Evolutionary conservation across 2,113 vertebrate genomes (phyloP), one percentile per base, ranked within the genome.

Genomic region (Scartelaos histophorus): DNA sequence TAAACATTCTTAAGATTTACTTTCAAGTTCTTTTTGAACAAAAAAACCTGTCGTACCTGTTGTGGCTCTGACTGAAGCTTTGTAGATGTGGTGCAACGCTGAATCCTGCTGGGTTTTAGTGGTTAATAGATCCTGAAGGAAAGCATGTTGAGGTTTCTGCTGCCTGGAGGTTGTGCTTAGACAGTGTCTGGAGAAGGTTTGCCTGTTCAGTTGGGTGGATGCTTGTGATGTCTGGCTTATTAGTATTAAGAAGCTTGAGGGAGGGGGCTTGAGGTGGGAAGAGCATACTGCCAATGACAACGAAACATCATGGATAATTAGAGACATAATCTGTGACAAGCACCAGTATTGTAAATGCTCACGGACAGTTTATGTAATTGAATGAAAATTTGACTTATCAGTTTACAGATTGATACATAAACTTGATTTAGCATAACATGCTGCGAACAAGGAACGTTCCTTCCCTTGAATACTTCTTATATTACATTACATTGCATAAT

Each of bases 401-500:
- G 56, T 58, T 25, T 34, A 34, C 24, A 61, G 34, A 61, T 17
- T 61, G 56, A 29, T 61, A 61, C 58, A 5, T 51, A 51, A 51
- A 17, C 29, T 60, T 25, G 10, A 13, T 60, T 29, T 15, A 29
- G 49, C 5, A 24, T 75, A 67, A 80, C 53, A 80, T 56, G 56
- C 58, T 74, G 70, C 70, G 64, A 86, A 87, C 80, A 78, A 86
- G 76, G 54, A 38, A 67, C 54, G 81, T 68, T 78, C 76, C 49
- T 19, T 71, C 74, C 77, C 51, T 83, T 43, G 43, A 78, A 53
- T 70, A 54, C 72, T 72, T 73, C 82, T 89, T 84, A 80, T 66
- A 75, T 88, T 86, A 87, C 85, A 43, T 62, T 75, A 35, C 67
- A 74, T 90, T 83, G 80, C 49, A 77, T 90, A 85, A 90, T 88